Percentiles rank a stretch among this genome's conserved stretches.
These are phyloP conservation scores for Poeciliopsis occidentalis DNA, from an alignment of 2,113 vertebrate genomes.

Conservation along the genomic window DNA sequence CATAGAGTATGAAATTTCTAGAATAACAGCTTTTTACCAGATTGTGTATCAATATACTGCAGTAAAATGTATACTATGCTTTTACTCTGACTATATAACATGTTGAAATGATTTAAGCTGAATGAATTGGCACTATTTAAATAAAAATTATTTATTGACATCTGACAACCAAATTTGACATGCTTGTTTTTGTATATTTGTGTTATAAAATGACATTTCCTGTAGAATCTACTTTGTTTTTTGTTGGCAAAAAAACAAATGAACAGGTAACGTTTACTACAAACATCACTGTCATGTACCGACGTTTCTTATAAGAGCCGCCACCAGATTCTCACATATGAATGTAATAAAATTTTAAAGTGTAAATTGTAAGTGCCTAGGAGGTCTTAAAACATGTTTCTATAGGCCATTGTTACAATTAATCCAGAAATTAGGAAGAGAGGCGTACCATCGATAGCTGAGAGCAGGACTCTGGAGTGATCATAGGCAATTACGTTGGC, in stretches of 20 bases:
- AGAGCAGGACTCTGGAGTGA: conserved; percentile 94
- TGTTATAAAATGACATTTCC: neutral
- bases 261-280: no score
- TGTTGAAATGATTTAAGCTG: neutral
- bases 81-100: no score
- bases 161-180: neutral
- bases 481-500: conserved; percentile 99
- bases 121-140: neutral
- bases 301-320: conserved; percentile 22
- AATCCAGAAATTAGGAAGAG: conserved; percentile 21
- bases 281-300: no score
- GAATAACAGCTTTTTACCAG: no score
- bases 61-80: no score
- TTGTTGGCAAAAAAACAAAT: no score
- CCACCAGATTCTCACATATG: neutral
- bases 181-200: neutral
- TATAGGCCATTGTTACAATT: conserved; percentile 14
- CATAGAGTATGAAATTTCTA: no score
- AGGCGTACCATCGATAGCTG: conserved; percentile 93
- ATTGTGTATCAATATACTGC: no score
- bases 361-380: conserved; percentile 1
- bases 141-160: neutral
- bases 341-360: conserved; percentile 28
- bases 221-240: neutral
- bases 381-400: conserved; percentile 16